Evolutionary conservation across 1,140 invertebrate genomes (phyloP).

Genomic region (Lepidotrigona ventralis): DNA sequence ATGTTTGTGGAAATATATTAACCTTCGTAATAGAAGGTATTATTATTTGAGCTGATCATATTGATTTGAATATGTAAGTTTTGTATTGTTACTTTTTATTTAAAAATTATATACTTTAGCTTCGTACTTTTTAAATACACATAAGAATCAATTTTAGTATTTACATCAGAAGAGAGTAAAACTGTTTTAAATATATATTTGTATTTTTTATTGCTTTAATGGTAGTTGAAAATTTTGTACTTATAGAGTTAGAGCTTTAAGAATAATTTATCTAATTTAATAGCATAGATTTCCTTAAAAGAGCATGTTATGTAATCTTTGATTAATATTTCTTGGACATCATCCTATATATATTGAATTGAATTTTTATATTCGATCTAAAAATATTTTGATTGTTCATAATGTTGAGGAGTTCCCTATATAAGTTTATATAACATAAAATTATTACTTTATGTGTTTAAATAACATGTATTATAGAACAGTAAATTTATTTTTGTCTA

Average conservation of each 20-base stretch:
- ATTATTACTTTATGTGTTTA: constrained; percentile 32
- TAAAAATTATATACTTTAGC: constrained; percentile 6
- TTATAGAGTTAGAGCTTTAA: neutral
- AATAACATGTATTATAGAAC: constrained; percentile 30
- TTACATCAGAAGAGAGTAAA: neutral
- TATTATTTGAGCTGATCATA: constrained; percentile 5
- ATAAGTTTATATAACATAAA: constrained; percentile 12
- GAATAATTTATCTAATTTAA: constrained; percentile 14
- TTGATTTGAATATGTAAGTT: constrained; percentile 27
- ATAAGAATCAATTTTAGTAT: neutral
- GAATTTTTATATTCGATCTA: neutral
- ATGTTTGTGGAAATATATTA: constrained; percentile 13
- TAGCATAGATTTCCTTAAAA: constrained; percentile 1
- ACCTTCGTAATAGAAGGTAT: constrained; percentile 5
- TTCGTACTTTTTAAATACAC: neutral
- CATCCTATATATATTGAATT: constrained; percentile 16
- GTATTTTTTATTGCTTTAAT: neutral
- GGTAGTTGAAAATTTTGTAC: constrained; percentile 6
- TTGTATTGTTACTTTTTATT: neutral
- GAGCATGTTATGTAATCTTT: constrained; percentile 1
- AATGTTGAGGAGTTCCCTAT: constrained; percentile 5
- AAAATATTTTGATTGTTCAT: constrained; percentile 26
- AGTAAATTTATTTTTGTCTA: constrained; percentile 34
- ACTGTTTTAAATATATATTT: constrained; percentile 9
- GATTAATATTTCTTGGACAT: constrained; percentile 39